phyloP scores from a whole-genome alignment of 2,797 vertebrate genomes.

The Takifugu rubripes region DNA sequence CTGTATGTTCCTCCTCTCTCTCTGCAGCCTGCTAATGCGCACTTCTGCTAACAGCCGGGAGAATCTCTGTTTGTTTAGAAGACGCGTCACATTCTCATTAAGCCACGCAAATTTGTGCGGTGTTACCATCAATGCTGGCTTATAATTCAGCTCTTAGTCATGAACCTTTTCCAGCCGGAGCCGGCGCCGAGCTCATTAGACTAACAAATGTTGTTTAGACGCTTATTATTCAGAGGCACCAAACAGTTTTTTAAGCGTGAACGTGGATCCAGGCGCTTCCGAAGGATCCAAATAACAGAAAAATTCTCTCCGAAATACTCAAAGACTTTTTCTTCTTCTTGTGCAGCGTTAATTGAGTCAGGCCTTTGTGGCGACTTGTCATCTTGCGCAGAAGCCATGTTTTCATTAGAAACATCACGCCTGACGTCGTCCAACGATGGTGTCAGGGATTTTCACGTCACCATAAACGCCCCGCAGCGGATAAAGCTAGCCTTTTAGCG shows the following conservation, averaged over 20 bases:
- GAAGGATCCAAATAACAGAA: neutral
- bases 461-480: no score
- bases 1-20: conserved; percentile 3
- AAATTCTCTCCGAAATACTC: no score
- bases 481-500: no score
- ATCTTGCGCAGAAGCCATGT: no score
- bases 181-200: conserved; percentile 1
- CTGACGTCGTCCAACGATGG: no score
- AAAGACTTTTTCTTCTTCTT: no score
- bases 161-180: conserved; percentile 12
- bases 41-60: neutral
- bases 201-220: neutral
- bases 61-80: conserved; percentile 5
- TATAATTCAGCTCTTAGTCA: conserved; percentile 8
- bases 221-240: neutral
- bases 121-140: neutral
- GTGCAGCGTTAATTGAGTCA: neutral
- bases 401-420: no score
- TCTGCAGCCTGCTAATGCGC: neutral
- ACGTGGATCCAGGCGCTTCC: neutral
- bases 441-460: no score
- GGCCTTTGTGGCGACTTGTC: no score
- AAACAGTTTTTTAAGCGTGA: neutral
- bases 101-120: neutral
- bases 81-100: neutral